Base-by-base conservation (phyloP, 2,113 vertebrate genomes). In the Solea solea region DNA sequence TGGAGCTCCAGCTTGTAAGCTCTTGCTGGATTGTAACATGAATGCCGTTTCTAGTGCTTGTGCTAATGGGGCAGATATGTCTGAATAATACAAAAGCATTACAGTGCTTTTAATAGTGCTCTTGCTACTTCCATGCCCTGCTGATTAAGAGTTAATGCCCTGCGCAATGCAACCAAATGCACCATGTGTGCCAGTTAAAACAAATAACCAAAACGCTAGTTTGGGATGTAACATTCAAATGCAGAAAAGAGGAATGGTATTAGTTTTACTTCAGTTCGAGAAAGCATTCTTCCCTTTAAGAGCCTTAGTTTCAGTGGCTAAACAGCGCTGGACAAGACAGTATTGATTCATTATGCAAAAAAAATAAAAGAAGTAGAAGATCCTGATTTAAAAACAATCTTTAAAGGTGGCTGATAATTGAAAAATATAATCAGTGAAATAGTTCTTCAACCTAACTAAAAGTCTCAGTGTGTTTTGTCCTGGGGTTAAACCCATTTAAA, bases 21-120 rank as follows among this genome's bases (percentile, higher is more conserved):
- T 83, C 63, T 67, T 59, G 82, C 64, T 80, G 79, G 78, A 72
- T 86, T 78, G 76, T 82, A 85, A 86, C 76, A 81, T 60, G 82
- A 87, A 87, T 74, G 73, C 78, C 67, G 72, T 72, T 88, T 80
- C 72, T 71, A 63, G 69, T 65, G 60, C 63, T 66, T 40, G 56
- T 46, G 73, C 84, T 89, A 90, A 90, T 90, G 88, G 82, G 66
- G 52, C 63, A 58, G 62, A 83, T 72, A 69, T 73, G 78, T 80
- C 60, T 81, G 82, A 82, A 86, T 88, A 86, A 81, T 82, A 80
- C 62, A 85, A 74, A 67, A 46, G 54, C 69, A 72, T 78, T 84
- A 46, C 14, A 57, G 51, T 28, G 65, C 79, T 85, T 78, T 90
- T 83, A 83, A 75, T 78, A 74, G 57, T 66, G 40, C 71, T 74